Evolutionary conservation across 2,797 vertebrate species (phyloP), one percentile per base, ranked within the genome.

Genomic region (Artibeus jamaicensis): DNA sequence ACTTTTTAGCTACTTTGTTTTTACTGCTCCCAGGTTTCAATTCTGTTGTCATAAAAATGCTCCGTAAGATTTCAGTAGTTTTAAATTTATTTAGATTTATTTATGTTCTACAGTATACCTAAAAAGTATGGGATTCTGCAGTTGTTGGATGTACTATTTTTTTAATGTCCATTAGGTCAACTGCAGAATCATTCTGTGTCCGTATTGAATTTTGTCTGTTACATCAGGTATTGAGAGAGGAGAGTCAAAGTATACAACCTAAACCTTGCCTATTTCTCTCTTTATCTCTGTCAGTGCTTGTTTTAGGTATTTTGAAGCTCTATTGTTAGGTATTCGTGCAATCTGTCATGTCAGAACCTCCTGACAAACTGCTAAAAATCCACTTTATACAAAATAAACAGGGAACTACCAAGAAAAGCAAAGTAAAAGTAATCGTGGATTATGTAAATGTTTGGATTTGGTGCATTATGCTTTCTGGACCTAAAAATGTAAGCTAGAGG

Each of bases 321-420:
- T 89, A 14, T 48, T 91, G 32, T 65, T 94, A 89, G 8, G 32
- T 73, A 81, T 1, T 9, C 39, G n/a, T 15, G 57, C 3, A 65
- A 29, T 73, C 70, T 91, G 7, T 79, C 57, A 26, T 67, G 22
- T 57, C 4, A 71, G 26, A 37, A 57, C 12, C 84, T 78, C 46
- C 11, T 93, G 50, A 73, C 59, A 82, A 93, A 62, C 88, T 68
- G 16, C 15, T 89, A 77, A 91, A 93, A 84, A 46, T 67, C 24
- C 15, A 39, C 21, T 94, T 94, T 87, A 65, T 86, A 57, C 77
- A 77, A 59, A 71, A 34, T 57, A 93, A 91, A 79, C 34, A 87
- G 48, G 84, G 2, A 88, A 55, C 65, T 29, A 44, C 7, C 29
- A 5, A 48, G 6, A 74, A 94, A 68, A 86, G 21, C 34, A 7